Evolutionary conservation across 2,113 vertebrate species (phyloP).

Genomic region (Mesitornis unicolor): DNA sequence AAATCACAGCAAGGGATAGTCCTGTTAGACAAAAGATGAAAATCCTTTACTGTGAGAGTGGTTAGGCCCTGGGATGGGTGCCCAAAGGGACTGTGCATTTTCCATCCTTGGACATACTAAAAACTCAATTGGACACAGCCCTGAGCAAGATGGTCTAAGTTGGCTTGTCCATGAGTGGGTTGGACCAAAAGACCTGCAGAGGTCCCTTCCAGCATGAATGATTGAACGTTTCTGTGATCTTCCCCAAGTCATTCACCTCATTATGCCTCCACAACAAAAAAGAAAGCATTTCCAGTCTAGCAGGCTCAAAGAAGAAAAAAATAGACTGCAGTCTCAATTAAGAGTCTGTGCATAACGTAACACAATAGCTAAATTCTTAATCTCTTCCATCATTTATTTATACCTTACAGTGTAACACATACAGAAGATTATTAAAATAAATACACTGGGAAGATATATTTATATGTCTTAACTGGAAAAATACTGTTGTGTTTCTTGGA

Average conservation of each 20-base stretch:
- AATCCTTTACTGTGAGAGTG: neutral
- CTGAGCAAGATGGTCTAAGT: neutral
- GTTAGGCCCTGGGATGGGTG: neutral
- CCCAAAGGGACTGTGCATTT: neutral
- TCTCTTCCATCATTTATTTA: neutral
- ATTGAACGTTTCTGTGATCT: neutral
- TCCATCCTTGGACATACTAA: neutral
- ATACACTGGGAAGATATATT: neutral
- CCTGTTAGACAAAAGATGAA: neutral
- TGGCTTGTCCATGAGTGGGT: neutral
- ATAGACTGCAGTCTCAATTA: neutral
- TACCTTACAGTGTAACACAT: neutral
- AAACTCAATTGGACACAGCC: neutral
- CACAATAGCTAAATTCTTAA: neutral
- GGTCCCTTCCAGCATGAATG: neutral
- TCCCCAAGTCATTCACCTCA: neutral
- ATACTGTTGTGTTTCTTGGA: neutral
- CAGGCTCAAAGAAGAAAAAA: neutral
- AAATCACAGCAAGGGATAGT: neutral
- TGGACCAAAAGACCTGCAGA: neutral
- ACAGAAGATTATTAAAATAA: constrained; percentile 13
- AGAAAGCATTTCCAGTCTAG: neutral
- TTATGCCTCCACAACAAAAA: neutral
- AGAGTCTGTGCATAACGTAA: neutral
- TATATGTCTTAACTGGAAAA: neutral